These are phyloP conservation scores for Limnephilus marmoratus DNA, from an alignment of 2,888 invertebrate species.

Conservation along the genomic window DNA sequence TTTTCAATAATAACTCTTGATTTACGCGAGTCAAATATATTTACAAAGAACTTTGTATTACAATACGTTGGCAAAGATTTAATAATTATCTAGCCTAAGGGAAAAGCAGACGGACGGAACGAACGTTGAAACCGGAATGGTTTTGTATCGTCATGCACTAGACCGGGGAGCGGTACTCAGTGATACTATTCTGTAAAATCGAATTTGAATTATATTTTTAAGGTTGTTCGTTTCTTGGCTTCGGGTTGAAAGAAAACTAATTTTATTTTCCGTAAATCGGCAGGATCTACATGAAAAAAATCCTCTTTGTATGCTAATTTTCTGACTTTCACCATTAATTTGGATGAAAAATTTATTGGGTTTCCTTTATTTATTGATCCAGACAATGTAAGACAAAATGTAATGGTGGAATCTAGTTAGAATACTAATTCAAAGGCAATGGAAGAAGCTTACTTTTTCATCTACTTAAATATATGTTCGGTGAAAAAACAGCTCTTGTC, in stretches of 20 bases:
- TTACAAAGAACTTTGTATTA: too few relatives aligned
- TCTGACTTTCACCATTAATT: neutral
- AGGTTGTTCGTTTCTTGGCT: too few relatives aligned
- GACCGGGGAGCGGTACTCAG: too few relatives aligned
- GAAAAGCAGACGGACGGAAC: too few relatives aligned
- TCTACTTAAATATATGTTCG: neutral
- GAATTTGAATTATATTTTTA: too few relatives aligned
- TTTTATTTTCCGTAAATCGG: neutral
- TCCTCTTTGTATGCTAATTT: neutral
- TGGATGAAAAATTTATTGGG: neutral
- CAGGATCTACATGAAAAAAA: neutral
- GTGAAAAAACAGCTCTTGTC: neutral
- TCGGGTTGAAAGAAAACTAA: neutral
- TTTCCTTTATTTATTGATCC: neutral
- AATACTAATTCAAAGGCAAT: neutral
- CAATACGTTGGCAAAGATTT: too few relatives aligned
- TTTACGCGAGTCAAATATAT: too few relatives aligned
- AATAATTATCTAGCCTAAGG: too few relatives aligned
- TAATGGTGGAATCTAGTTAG: neutral
- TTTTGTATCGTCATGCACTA: too few relatives aligned
- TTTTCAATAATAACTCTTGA: too few relatives aligned
- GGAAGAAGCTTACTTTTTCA: neutral
- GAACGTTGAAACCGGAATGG: too few relatives aligned
- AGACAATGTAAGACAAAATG: neutral
- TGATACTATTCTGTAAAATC: too few relatives aligned